These are phyloP conservation scores for Ciconia maguari DNA, from an alignment of 2,113 vertebrate species.

Conservation along the genomic window DNA sequence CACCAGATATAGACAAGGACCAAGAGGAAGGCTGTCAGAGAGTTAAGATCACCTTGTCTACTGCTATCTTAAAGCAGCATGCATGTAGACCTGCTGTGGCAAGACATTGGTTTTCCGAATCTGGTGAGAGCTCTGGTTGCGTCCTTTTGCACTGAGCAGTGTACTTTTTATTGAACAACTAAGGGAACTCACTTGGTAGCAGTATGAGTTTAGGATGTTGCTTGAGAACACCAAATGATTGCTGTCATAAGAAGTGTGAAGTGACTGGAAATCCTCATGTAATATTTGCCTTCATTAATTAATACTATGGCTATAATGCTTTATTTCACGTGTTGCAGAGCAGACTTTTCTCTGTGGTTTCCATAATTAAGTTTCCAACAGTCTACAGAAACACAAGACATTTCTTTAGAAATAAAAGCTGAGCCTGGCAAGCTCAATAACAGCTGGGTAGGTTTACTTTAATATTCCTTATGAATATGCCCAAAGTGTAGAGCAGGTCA, in stretches of 20 bases:
- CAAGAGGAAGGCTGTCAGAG: not conserved
- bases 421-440: not conserved
- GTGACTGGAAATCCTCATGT: not conserved
- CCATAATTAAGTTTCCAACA: not conserved
- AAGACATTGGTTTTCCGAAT: not conserved
- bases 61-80: not conserved
- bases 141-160: not conserved
- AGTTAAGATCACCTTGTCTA: rapidly evolving
- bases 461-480: not conserved
- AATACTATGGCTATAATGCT: not conserved
- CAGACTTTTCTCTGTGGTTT: not conserved
- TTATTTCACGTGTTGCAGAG: not conserved
- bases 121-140: not conserved
- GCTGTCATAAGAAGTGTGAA: not conserved
- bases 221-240: not conserved
- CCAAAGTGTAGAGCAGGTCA: not conserved
- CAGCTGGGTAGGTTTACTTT: not conserved
- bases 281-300: not conserved
- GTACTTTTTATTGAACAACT: not conserved
- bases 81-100: not conserved
- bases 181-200: too few species aligned
- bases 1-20: rapidly evolving
- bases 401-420: not conserved
- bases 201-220: not conserved
- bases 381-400: not conserved